phyloP scores from a whole-genome alignment of 1,140 invertebrate genomes.

The Doryteuthis pealeii region DNA sequence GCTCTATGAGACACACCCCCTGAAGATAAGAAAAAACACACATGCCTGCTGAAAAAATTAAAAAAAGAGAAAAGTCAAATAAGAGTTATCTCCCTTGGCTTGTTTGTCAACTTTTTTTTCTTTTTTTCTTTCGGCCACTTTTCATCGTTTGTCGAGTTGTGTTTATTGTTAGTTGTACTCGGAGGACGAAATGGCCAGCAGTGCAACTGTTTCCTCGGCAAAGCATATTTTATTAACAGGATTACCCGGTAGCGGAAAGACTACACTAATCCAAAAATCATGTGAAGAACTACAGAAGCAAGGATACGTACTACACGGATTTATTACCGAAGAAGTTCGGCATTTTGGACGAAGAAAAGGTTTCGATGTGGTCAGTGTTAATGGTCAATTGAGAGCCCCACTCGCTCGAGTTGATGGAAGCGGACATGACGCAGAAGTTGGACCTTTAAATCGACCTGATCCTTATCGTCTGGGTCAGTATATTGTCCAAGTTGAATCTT shows the following conservation, averaged over 20 bases:
- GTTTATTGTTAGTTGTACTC: no score
- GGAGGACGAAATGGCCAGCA: not conserved
- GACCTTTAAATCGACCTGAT: not conserved
- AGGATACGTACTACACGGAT: conserved; percentile 62
- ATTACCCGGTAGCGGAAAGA: conserved; percentile 66
- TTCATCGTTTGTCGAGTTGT: no score
- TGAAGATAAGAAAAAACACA: no score
- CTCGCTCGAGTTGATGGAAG: conserved; percentile 61
- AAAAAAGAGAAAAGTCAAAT: no score
- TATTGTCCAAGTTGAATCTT: conserved; percentile 64
- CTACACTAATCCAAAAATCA: conserved; percentile 66
- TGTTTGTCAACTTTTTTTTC: no score
- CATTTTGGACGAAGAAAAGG: conserved; percentile 62
- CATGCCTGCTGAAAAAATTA: no score
- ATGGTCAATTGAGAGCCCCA: conserved; percentile 50
- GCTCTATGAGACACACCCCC: no score
- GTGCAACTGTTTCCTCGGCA: not conserved
- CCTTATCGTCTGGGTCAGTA: conserved; percentile 66
- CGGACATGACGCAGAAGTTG: conserved; percentile 41
- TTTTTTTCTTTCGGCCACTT: no score
- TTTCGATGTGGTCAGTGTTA: conserved; percentile 67
- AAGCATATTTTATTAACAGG: not conserved
- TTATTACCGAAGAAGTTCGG: conserved; percentile 69
- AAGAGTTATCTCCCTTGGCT: no score
- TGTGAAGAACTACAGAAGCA: conserved; percentile 51